Base-by-base conservation (phyloP, 2,113 vertebrate genomes). In the Nothobranchius kuhntae region DNA sequence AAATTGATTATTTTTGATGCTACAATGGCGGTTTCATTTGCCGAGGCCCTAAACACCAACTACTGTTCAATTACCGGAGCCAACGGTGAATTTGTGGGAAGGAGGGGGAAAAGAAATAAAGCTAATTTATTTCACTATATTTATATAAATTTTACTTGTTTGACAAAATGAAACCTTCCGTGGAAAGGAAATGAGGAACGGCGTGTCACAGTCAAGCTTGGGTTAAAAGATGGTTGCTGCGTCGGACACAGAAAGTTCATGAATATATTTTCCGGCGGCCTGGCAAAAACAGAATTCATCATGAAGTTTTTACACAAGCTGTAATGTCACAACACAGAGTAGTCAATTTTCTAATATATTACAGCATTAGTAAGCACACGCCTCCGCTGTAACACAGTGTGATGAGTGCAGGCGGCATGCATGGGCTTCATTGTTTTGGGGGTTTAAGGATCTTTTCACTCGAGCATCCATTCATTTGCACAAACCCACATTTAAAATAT, bases 211-310 rank as follows among this genome's bases (percentile, higher is more conserved):
- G 82, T 90, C 81, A 81, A 82, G 86, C 86, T 86, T 77, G 88
- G 89, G 65, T 92, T 90, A 91, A 93, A 93, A 92, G 89, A 93
- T 93, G 84, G 83, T 91, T 89, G 77, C 88, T 92, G 91, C 80
- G 81, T 91, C 78, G 91, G 88, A 93, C 91, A 91, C 92, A 91
- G 91, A 91, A 90, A 94, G 92, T 93, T 93, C 90, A 93, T 94
- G 91, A 93, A 94, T 94, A 94, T 90, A 92, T 93, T 93, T 92
- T 86, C 85, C 78, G 56, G 81, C 78, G 77, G 80, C 61, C 77
- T 61, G 46, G 36, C 83, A 86, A 91, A 87, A 91, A 91, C 84
- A 83, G 75, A 91, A 93, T 92, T 90, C 68, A 91, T 93, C 88
- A 93, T 89, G 69, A 90, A 89, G 85, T 91, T 87, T 86, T 81